Evolutionary conservation across 2,113 vertebrate genomes (phyloP), one percentile per base, ranked within the genome.

Genomic region (Edolisoma coerulescens): DNA sequence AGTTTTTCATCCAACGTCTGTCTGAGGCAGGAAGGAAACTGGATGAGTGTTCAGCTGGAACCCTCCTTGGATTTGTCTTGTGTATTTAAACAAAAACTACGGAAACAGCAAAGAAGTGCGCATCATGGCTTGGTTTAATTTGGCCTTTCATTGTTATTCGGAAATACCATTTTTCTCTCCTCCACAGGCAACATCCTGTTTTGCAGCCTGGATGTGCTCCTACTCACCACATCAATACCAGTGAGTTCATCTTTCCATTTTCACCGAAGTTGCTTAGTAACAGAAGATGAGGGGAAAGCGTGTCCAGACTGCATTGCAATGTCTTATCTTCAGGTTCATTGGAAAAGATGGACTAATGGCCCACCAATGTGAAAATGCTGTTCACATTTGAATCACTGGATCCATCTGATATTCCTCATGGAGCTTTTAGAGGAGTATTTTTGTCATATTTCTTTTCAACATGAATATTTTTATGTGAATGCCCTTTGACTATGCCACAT

Each of bases 241-340:
- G 26, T 59, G 78, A 96, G 91, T 92, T 79, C 41, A 90, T 81
- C 61, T 84, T 96, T 97, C 94, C 71, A 93, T 96, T 97, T 96
- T 92, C 91, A 84, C 76, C 75, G 35, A 92, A 96, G 95, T 97
- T 97, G 89, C 92, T 97, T 97, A 96, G 77, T 96, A 96, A 94
- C 90, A 85, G 89, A 87, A 95, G 83, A 93, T 47, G 84, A 93
- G 92, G 93, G 74, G 61, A 97, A 91, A 95, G 71, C 69, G 32
- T 95, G 94, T 50, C 74, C 71, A 85, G 70, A 88, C 60, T 96
- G 68, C 67, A 82, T 49, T 87, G 95, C 82, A 65, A 94, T 77
- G 68, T 73, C 89, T 95, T 71, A 90, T 50, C 93, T 90, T 84
- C 92, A 90, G 49, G 71, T 61, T 95, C 80, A 95, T 79, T 96